Base-by-base conservation (phyloP, 1,140 invertebrate species). In the Hylaeus volcanicus region DNA sequence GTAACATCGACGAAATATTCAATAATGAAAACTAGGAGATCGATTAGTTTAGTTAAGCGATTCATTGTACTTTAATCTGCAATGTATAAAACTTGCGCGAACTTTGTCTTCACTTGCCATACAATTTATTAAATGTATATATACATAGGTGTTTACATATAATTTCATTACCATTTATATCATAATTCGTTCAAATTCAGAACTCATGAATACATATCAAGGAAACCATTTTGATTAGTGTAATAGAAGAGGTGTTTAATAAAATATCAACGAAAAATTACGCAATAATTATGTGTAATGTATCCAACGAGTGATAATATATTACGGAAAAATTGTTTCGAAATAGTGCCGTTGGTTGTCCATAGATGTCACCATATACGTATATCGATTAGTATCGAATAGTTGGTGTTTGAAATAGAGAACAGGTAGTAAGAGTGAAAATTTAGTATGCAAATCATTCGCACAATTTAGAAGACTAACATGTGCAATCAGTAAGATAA, bases 81-180 rank as follows among this genome's bases (percentile, higher is more conserved):
- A 37, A 72, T 39, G 4, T 64, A 37, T 72, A 68, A 45, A 53
- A 75, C 51, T 75, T 39, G 5, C 41, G 8, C 37, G 15, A 64
- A 48, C 5, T 45, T 48, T 66, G 43, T 41, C n/a, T 2, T 8
- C 53, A 53, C 74, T 45, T 80, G 71, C 71, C 72, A 68, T 80
- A 74, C 39, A 68, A 60, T 41, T 55, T 51, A 56, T 80, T 74
- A 74, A 66, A 26, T 74, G 26, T 51, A 79, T 12, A 63, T 11
- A 41, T 41, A 60, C 43, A 53, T 51, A 53, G 8, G 45, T 56
- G 73, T 43, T 63, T 55, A 72, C 51, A 12, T 53, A 41, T 60
- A 51, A 74, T 26, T 26, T 26, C 64, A 12, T 37, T 74, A n/a
- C 53, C 61, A 53, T 45, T 58, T 58, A 43, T 58, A 6, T n/a